phyloP scores from a whole-genome alignment of 2,113 vertebrate species.

The Caretta caretta region DNA sequence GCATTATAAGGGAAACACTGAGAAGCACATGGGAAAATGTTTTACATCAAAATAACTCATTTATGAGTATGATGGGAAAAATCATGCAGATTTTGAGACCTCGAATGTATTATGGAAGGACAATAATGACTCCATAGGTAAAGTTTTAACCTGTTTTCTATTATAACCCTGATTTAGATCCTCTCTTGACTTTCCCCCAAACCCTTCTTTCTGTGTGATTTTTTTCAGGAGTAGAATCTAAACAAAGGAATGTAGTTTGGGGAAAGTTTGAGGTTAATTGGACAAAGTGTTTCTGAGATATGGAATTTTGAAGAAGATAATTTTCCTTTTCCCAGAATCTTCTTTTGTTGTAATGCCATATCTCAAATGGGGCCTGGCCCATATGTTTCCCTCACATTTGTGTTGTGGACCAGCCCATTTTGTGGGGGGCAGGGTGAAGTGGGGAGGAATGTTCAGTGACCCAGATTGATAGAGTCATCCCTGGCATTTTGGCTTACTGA shows the following conservation, averaged over 20 bases:
- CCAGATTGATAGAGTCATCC: background rate
- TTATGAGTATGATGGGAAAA: background rate
- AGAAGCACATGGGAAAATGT: background rate
- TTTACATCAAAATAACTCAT: background rate
- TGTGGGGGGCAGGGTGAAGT: background rate
- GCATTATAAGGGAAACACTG: background rate
- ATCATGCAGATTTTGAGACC: background rate
- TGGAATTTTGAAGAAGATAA: background rate
- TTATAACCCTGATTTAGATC: background rate
- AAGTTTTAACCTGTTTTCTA: constrained; percentile 31
- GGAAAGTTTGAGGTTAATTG: background rate
- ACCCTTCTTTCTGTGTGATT: constrained; percentile 8
- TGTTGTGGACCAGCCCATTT: background rate
- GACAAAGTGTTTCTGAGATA: background rate
- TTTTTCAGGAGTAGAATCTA: background rate
- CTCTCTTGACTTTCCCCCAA: constrained; percentile 25
- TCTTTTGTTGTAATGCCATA: background rate
- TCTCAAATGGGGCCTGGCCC: background rate
- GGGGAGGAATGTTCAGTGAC: background rate
- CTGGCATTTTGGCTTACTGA: accelerated
- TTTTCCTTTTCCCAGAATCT: background rate
- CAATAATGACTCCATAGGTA: background rate
- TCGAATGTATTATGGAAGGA: background rate
- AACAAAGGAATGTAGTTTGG: background rate
- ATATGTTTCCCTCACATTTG: accelerated